Conservation (phyloP, 2,888 invertebrate species). For the Macrophya alboannulata region DNA sequence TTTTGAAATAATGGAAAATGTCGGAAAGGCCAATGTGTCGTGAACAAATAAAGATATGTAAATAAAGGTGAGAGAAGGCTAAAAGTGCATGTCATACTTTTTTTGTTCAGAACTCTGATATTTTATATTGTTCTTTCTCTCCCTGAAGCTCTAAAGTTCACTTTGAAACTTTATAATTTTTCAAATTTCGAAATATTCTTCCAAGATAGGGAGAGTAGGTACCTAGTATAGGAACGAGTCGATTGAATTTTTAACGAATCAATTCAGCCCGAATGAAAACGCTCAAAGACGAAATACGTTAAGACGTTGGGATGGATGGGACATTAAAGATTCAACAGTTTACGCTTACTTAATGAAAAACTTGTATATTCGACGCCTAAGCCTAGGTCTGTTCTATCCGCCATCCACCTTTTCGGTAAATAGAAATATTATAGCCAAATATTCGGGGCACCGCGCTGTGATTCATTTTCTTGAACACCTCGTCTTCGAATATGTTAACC, state of each 20-base stretch:
- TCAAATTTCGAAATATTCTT: background rate
- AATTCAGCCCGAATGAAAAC: slow-evolving; percentile 10
- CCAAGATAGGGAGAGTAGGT: background rate
- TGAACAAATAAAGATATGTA: background rate
- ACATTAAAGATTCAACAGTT: slow-evolving; percentile 23
- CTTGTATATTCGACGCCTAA: background rate
- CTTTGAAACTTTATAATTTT: slow-evolving; percentile 31
- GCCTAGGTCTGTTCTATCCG: background rate
- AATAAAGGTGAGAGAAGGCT: background rate
- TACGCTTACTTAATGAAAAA: slow-evolving; percentile 29
- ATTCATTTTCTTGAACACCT: background rate
- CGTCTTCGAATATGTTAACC: background rate
- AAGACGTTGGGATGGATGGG: background rate
- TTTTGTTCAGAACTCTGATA: slow-evolving; percentile 1
- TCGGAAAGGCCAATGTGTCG: background rate
- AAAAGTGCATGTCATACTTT: slow-evolving; percentile 23
- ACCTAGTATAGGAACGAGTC: background rate
- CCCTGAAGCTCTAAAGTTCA: background rate
- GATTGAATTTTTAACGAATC: slow-evolving; percentile 23
- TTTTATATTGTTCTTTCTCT: slow-evolving; percentile 16
- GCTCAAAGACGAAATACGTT: slow-evolving; percentile 13
- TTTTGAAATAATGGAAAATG: background rate
- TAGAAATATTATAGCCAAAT: background rate
- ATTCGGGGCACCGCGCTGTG: background rate
- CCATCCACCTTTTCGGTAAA: background rate